Base-by-base conservation (phyloP, 2,113 vertebrate species). In the Oncorhynchus tshawytscha region DNA sequence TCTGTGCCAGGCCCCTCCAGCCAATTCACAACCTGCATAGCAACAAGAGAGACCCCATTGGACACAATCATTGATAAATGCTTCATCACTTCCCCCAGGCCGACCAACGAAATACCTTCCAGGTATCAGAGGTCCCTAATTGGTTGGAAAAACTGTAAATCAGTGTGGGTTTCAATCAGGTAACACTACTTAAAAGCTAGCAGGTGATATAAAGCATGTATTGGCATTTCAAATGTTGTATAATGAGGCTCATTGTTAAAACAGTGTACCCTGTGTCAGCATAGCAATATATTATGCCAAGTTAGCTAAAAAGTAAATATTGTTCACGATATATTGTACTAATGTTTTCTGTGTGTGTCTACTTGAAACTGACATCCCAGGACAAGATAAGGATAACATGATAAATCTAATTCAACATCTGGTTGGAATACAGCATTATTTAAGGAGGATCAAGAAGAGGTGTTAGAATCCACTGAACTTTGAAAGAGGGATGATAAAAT, bases 1-100 rank as follows among this genome's bases (percentile, higher is more conserved):
- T 99, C 98, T 20, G 94, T 96, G 71, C 98, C 98, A 6, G 98
- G 98, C 80, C 98, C 98, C 94, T 99, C 96, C 82, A 99, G 94
- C 98, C 98, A 99, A 81, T 96, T 98, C 82, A 99, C 97, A 67
- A 99, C 98, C 98, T 99, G 81, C 73, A 57, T 3, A 75, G 16
- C 64, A 16, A 24, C 59, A 73, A 67, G 39, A 45, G 39, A 45
- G 39, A 48, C 24, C 15, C 3, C 7, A 60, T 15, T n/a, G 60
- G 51, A 68, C 12, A 74, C 75, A 73, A 65, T 70, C 20, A 54
- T 54, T 45, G 8, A 80, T 71, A 80, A 27, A 49, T 0, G 72
- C n/a, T 31, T 22, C 27, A 51, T 72, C 31, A 62, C 64, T 59
- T 13, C 18, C 13, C 27, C 18, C 71, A n/a, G 27, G 9, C 39